Evolutionary conservation across 2,113 vertebrate genomes (phyloP).

Genomic region (Gallinago undulata): DNA sequence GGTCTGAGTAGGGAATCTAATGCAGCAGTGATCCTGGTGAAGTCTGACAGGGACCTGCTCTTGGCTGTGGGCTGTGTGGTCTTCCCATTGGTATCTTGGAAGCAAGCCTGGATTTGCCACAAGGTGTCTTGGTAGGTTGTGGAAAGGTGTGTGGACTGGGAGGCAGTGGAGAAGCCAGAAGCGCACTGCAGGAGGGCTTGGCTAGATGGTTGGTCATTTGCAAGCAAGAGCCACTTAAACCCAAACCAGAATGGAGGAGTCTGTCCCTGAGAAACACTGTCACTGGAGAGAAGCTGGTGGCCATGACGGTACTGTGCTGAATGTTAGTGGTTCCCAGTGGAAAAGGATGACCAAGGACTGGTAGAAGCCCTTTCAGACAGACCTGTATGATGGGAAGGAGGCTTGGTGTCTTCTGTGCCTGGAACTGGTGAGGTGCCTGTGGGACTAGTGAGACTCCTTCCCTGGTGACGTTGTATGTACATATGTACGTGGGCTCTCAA

Average conservation of each 20-base stretch:
- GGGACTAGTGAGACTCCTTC: neutral
- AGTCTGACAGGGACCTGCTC: neutral
- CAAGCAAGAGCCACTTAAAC: neutral
- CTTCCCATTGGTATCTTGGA: neutral
- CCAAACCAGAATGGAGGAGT: neutral
- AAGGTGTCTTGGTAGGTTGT: neutral
- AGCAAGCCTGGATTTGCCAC: neutral
- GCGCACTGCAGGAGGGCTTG: neutral
- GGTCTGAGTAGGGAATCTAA: neutral
- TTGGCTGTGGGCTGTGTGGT: neutral
- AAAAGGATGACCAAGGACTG: neutral
- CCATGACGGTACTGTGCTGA: rapidly evolving
- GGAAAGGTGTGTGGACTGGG: neutral
- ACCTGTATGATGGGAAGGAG: neutral
- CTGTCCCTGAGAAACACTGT: neutral
- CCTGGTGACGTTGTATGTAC: rapidly evolving
- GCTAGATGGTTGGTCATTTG: rapidly evolving
- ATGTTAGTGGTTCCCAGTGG: neutral
- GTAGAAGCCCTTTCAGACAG: neutral
- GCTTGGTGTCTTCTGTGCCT: neutral
- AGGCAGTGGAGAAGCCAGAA: neutral
- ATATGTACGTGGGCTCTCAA: neutral
- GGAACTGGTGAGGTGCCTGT: neutral
- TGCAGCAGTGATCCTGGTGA: neutral
- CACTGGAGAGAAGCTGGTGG: neutral